Base-by-base conservation (phyloP, 2,888 invertebrate species). In the Glyphotaelius pellucidus region DNA sequence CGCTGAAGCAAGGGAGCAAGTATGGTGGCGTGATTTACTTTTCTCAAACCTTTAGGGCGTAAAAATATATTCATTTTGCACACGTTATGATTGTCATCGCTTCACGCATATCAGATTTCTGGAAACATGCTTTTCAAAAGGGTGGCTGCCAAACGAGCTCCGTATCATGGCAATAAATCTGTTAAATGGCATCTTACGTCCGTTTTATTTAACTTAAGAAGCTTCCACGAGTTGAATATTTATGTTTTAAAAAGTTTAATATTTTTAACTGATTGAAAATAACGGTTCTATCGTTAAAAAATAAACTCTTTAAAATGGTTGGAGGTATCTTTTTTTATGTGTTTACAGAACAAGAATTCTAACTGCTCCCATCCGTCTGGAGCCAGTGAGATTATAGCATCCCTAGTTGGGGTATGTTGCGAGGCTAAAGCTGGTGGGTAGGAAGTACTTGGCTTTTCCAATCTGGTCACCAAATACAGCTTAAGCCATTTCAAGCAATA, bases 101-200 rank as follows among this genome's bases (percentile, higher is more conserved):
- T 67, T 67, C 25, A 67, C 67, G 67, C 67, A n/a, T 67, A 25
- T 67, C 67, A 67, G 67, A 67, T 67, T 67, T 67, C 67, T 5
- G 67, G 67, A 19, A 67, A 67, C 67, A 67, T n/a, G 81, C 30
- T 32, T 81, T 15, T 81, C 32, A 32, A 30, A 81, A 81, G 81
- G 81, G 81, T 81, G 81, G 81, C 32, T 25, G 67, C 25, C 14
- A 81, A 32, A 32, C 81, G 81, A 81, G 81, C 32, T 5, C 81
- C 81, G 7, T 32, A 81, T 81, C 32, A 32, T 1, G 81, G 31
- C 32, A 81, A 81, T 81, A 81, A 81, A 81, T 81, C 81, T 81
- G 81, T 31, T 81, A 81, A 81, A 81, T 81, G 81, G 32, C 32
- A 9, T 81, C 12, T 81, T 81, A 81, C 81, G 67, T 67, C 81